Base-by-base conservation (phyloP, 1,140 invertebrate species). In the Heliconius nattereri region DNA sequence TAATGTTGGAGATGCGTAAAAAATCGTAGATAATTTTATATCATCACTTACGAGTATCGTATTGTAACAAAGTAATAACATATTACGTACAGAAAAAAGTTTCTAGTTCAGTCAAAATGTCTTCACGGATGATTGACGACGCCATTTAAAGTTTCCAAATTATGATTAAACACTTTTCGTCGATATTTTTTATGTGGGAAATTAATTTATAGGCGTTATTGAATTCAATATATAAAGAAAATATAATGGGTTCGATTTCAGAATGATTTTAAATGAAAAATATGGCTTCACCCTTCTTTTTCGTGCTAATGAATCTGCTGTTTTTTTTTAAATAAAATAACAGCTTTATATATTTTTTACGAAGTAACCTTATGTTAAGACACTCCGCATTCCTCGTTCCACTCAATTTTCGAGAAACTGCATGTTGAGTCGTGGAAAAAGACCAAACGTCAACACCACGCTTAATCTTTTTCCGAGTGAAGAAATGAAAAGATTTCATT, bases 61-160 rank as follows among this genome's bases (percentile, higher is more conserved):
- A 5, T 66, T 26, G 54, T 23, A 57, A 66, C 23, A 29, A 2
- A 26, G 60, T 66, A 66, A 66, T 26, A 66, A 66, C 11, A 66
- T 29, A 66, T 78, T 32, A 40, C 19, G 32, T 73, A 71, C 74
- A 75, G 16, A 74, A 74, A 74, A 78, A 66, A 78, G 78, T 78
- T 78, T 66, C 9, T 78, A 19, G 52, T 49, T 11, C 16, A 45
- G 13, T 45, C n/a, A 70, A 49, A 72, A 54, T 72, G 45, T 6
- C 37, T 49, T 54, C 13, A 23, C 70, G 70, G 71, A 78, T 77
- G 45, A 75, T 75, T 60, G 73, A 72, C 71, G 71, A 72, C 23
- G 35, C 71, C 71, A 37, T 72, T 72, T 72, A 72, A 72, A 72
- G 71, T 72, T 72, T 72, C 23, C 37, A 72, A 72, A 72, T 72